Evolutionary conservation across 2,797 vertebrate genomes (phyloP).

Genomic region (Heteromormyrus szaboi): DNA sequence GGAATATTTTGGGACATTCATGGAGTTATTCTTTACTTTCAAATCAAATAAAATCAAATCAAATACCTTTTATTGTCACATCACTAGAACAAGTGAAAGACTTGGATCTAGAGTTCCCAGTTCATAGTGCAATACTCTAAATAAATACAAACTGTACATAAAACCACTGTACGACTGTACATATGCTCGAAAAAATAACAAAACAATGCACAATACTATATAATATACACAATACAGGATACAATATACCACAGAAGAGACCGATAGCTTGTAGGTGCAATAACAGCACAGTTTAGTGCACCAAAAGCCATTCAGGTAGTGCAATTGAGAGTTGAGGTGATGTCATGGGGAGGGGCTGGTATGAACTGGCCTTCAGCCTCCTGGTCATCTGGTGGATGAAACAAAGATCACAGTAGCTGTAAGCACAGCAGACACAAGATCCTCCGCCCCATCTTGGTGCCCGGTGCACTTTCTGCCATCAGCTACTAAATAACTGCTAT

Average conservation of each 20-base stretch:
- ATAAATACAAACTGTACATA: neutral
- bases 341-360: neutral
- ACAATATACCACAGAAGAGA: neutral
- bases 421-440: neutral
- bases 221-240: neutral
- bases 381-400: neutral
- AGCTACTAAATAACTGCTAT: neutral
- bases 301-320: neutral
- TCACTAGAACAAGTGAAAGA: neutral
- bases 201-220: neutral
- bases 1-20: neutral
- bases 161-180: neutral
- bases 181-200: neutral
- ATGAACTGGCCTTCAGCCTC: neutral
- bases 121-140: neutral
- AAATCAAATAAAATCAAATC: neutral
- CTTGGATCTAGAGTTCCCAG: neutral
- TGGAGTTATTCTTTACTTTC: neutral
- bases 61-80: neutral
- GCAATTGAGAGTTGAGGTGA: neutral
- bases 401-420: neutral
- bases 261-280: neutral
- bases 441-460: neutral
- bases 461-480: neutral
- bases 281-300: neutral